Evolutionary conservation across 2,888 invertebrate species (phyloP), one percentile per base, ranked within the genome.

Genomic region (Hirudinaria manillensis): DNA sequence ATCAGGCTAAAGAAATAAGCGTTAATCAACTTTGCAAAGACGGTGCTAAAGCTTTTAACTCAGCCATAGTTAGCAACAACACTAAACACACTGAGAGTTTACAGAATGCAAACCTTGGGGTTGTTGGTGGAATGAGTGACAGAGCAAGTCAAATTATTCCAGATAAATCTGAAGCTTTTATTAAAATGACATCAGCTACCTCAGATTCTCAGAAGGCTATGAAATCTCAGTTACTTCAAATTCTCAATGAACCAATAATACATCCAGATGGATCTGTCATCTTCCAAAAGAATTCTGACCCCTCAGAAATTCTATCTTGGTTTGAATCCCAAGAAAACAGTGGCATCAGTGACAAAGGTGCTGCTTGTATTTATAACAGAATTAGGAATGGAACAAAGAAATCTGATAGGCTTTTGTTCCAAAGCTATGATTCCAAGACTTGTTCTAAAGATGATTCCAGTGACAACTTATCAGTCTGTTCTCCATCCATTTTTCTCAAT

Each of bases 181-280:
- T 45, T 45, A 45, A 45, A 45, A 2, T 10, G 45, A 16, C 45
- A 45, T 45, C 45, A 7, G 45, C 45, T 45, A 45, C 45, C 45
- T 45, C 61, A 61, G 24, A 6, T 61, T 4, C 61, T n/a, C 29
- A 27, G 13, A 61, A 61, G 29, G 24, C 61, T 29, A 29, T 24
- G 61, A 61, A 61, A 29, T 61, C 61, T 61, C 61, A 61, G 7
- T 29, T 61, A 6, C 19, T 61, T 61, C 61, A 61, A 29, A 27
- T 61, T 24, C 61, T 61, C 29, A 61, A 61, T 29, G 61, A 61
- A 61, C 61, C 61, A 29, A 61, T 61, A 27, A 61, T 61, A 24
- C 61, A 61, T 61, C 61, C 61, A 6, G 61, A 61, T 61, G 61
- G 61, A 61, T 61, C 61, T 61, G 61, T 61, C n/a, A 29, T 61